Evolutionary conservation across 2,797 vertebrate genomes (phyloP), one percentile per base, ranked within the genome.

Genomic region (Lindbergichthys nudifrons): DNA sequence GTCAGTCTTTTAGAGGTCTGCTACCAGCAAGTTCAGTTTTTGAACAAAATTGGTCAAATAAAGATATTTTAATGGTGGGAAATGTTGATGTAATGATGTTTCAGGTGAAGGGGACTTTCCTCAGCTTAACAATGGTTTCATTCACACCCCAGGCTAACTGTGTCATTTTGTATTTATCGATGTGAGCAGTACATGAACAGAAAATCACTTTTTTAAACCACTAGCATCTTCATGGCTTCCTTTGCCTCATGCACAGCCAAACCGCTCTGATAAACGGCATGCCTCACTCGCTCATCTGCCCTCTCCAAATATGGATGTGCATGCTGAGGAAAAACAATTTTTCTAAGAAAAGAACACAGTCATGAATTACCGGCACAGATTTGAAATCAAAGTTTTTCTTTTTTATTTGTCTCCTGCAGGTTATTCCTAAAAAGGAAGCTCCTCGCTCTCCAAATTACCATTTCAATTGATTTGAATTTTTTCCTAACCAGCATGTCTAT

Each of bases 381-480:
- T 91, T 88, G 88, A 93, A 87, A 79, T 61, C 73, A 77, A 59
- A 85, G 76, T 80, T 83, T 82, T 90, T 87, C 83, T 88, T 82
- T 85, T 81, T 62, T 90, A 68, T 92, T 80, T 94, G 87, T 93
- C 89, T 93, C 90, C 91, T 92, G 85, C 94, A 95, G 94, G 94
- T 95, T 89, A 80, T 92, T 92, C 93, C 94, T 94, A 92, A 94
- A 87, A 86, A 80, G 82, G 91, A 93, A 74, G 85, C 85, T 82
- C 84, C 84, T 87, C 89, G 77, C 84, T 82, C 83, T 75, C 83
- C 88, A 87, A 83, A 79, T 85, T 78, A 65, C 59, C 88, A 90
- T 86, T 84, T 87, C 70, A 80, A 23, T 81, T 84, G 15, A 63
- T 81, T 82, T 72, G 1, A 36, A 54, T 30, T n/a, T 4, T 26